phyloP scores from a whole-genome alignment of 2,888 invertebrate genomes.

The Mythimna vitellina region DNA sequence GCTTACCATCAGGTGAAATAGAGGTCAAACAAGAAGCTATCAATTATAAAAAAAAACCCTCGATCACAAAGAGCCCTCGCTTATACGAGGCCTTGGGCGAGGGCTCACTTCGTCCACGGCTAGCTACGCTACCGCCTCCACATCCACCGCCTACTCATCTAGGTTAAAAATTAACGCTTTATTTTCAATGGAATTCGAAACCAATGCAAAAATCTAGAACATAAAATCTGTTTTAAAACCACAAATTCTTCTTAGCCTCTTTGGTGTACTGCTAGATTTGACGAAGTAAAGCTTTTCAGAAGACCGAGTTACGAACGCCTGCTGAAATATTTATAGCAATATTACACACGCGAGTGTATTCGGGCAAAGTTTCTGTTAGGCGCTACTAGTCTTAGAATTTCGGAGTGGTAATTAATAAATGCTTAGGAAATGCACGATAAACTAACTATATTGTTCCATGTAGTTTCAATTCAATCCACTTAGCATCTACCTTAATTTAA shows the following conservation, averaged over 20 bases:
- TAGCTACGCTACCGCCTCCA: too few species aligned
- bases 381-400: conserved; percentile 39
- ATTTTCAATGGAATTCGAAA: neutral
- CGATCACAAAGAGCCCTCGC: too few species aligned
- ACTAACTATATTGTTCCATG: neutral
- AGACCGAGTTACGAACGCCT: conserved; percentile 63
- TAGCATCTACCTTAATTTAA: neutral
- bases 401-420: conserved; percentile 24
- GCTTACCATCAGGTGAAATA: too few species aligned
- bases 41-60: too few species aligned
- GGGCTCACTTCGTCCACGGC: too few species aligned
- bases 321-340: conserved; percentile 67
- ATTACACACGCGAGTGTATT: conserved; percentile 44
- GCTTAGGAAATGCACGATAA: neutral
- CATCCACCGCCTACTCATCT: too few species aligned
- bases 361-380: conserved; percentile 44
- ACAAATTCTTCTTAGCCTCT: neutral
- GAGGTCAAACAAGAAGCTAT: too few species aligned
- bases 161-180: too few species aligned
- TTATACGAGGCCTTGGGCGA: too few species aligned
- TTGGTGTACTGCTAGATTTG: neutral
- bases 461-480: neutral
- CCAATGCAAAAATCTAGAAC: neutral
- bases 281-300: conserved; percentile 1
- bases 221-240: neutral